phyloP scores from a whole-genome alignment of 1,140 invertebrate genomes.

The Helicoverpa armigera region DNA sequence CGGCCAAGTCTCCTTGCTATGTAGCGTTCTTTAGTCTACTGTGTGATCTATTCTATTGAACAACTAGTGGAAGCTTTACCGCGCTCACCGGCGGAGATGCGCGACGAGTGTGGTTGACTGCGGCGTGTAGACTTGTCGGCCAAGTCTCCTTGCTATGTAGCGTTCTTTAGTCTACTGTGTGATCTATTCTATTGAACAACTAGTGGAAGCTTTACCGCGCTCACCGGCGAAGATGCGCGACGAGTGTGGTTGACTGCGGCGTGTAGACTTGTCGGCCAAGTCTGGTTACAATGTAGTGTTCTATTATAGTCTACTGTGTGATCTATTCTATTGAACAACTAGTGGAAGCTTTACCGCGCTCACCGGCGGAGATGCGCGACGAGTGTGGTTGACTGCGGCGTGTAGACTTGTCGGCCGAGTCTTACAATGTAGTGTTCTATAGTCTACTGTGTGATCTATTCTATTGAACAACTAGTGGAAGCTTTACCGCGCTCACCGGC shows the following conservation, averaged over 20 bases:
- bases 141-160: constrained; percentile 8
- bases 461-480: too few relatives aligned
- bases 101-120: background rate
- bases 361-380: constrained; percentile 73
- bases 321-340: too few relatives aligned
- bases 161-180: background rate
- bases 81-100: constrained; percentile 46
- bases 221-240: constrained; percentile 79
- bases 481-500: constrained; percentile 79
- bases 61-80: constrained; percentile 67
- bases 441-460: too few relatives aligned
- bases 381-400: constrained; percentile 53
- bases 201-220: constrained; percentile 70
- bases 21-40: background rate
- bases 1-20: background rate
- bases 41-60: constrained; percentile 20
- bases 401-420: constrained; percentile 54
- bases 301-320: too few relatives aligned
- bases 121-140: background rate
- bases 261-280: constrained; percentile 49
- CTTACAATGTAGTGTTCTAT: constrained; percentile 53
- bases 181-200: constrained; percentile 43
- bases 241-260: constrained; percentile 52
- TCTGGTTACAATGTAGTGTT: constrained; percentile 58
- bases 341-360: constrained; percentile 36